These are phyloP conservation scores for Dinocampus coccinellae DNA, from an alignment of 2,888 invertebrate genomes.

Conservation along the genomic window DNA sequence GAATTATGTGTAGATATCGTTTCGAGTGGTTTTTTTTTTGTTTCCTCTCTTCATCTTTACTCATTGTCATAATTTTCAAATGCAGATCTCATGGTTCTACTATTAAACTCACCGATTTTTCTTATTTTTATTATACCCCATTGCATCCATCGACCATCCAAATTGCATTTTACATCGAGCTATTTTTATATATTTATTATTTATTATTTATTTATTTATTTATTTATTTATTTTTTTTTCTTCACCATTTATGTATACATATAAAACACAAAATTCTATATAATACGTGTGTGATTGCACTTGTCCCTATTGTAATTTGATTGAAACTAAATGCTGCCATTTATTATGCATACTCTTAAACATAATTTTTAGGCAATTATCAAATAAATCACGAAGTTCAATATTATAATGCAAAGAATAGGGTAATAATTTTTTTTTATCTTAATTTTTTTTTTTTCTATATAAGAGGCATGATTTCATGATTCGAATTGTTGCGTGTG, in stretches of 20 bases:
- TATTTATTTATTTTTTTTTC: no score
- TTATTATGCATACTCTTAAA: not conserved
- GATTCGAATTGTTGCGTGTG: conserved; percentile 60
- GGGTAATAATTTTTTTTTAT: not conserved
- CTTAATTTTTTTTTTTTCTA: not conserved
- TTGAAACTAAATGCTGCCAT: not conserved
- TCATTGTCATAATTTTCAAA: not conserved
- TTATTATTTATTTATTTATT: no score
- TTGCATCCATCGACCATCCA: no score
- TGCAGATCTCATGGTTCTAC: not conserved
- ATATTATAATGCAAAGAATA: not conserved
- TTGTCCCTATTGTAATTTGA: not conserved
- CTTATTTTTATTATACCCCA: not conserved
- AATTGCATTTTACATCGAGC: no score
- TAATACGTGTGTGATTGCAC: no score
- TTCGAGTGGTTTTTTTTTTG: no score
- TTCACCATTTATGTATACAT: not conserved
- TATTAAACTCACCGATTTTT: not conserved
- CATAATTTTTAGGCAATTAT: conserved; percentile 6
- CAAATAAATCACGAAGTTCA: conserved; percentile 4
- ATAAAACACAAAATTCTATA: no score
- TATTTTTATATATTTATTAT: no score
- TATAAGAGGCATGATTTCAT: conserved; percentile 37
- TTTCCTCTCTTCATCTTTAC: no score
- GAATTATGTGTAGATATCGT: no score